Evolutionary conservation across 2,888 invertebrate genomes (phyloP), one percentile per base, ranked within the genome.

Genomic region (Drosophila multiciliata): DNA sequence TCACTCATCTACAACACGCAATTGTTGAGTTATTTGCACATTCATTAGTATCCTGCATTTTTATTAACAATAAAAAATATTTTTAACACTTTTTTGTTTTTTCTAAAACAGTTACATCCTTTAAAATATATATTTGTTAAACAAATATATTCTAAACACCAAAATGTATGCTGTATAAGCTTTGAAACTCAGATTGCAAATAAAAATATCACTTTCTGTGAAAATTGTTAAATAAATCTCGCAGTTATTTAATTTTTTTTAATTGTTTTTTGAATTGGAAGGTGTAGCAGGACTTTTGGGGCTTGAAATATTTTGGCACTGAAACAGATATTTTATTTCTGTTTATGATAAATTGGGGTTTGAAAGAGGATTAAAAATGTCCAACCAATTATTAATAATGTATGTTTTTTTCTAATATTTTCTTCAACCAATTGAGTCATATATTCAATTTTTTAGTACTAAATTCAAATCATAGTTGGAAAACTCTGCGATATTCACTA

Each of bases 261-360:
- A 74, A 26, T 23, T 74, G 57, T 50, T 66, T 73, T 68, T 79
- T 72, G 68, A 66, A 69, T 58, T 80, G 68, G 23, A 8, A 8
- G 4, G n/a, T 38, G 5, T 20, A 9, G 3, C 5, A 15, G 0
- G 1, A 2, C 0, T 45, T 2, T 9, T 9, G 5, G 3, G 1
- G 3, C 26, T 68, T 59, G 70, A 17, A 26, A 8, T 33, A 26
- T 8, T 23, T 7, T 15, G 45, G 4, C 45, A 8, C 15, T 45
- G 45, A 45, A 45, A 45, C 7, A 23, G 23, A 35, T 48, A 2
- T 17, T 45, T 38, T 17, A 17, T 35, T 26, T 17, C 2, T 8
- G 15, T 32, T 40, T 32, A 42, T 15, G 7, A 12, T 32, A 15
- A 1, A 15, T 23, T 23, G 11, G 6, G 11, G 11, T 20, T 45